Conservation (phyloP, 2,888 invertebrate genomes). For the Matsumyia berberina region DNA sequence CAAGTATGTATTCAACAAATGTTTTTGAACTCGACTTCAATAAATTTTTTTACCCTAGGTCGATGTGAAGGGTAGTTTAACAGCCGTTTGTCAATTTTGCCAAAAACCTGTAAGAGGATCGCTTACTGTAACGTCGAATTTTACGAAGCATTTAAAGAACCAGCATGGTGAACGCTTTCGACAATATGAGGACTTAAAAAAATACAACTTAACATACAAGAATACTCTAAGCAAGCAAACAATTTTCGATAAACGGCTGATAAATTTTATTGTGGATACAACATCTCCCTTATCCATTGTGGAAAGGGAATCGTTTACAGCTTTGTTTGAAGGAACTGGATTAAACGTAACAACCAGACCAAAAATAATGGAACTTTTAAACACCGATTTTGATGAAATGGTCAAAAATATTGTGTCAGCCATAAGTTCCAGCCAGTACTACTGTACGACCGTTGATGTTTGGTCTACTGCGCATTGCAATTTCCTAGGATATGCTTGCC, state of each 20-base stretch:
- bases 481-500: background rate
- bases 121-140: constrained; percentile 39
- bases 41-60: background rate
- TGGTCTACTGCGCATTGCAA: background rate
- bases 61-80: background rate
- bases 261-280: constrained; percentile 5
- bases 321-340: background rate
- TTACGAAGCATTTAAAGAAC: constrained; percentile 48
- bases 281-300: background rate
- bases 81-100: constrained; percentile 42
- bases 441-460: background rate
- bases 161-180: constrained; percentile 39
- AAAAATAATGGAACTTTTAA: background rate
- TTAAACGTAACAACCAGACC: constrained; percentile 1
- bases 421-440: background rate
- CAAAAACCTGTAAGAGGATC: constrained; percentile 41
- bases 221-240: background rate
- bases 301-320: background rate
- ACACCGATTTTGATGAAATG: background rate
- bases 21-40: no score
- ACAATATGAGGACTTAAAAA: constrained; percentile 15
- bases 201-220: background rate
- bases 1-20: no score
- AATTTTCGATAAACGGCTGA: background rate
- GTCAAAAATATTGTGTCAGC: background rate